Evolutionary conservation across 2,113 vertebrate genomes (phyloP), one percentile per base, ranked within the genome.

Genomic region (Pelmatolapia mariae): DNA sequence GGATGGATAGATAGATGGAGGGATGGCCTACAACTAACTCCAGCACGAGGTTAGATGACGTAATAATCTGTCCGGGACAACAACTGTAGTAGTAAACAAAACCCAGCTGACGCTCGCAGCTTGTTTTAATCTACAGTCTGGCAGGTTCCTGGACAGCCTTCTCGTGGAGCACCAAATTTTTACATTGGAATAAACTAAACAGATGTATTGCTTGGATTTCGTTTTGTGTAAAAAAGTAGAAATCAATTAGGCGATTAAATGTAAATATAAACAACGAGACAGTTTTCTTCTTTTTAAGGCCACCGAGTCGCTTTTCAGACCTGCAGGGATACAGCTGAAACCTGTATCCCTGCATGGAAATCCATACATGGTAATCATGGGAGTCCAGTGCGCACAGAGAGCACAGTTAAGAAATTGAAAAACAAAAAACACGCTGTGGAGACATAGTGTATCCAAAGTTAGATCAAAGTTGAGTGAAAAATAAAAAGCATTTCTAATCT

Each of bases 21-120:
- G 47, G 86, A 68, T 80, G 54, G 53, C 86, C 19, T 78, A 11
- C 19, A n/a, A 36, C 36, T 56, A 56, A 54, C 86, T 84, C 29
- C 53, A 66, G 54, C 12, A 4, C 24, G 11, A 26, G n/a, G 31
- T 16, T 26, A 9, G 59, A n/a, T 92, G 88, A 95, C 79, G 53
- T 91, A 89, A 89, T 81, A 88, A 91, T 89, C 90, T 81, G 63
- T 2, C 36, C 7, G 50, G 50, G 73, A 68, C 29, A 82, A 29
- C 86, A 89, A 90, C 82, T 89, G 91, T 79, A 79, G 57, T 94
- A 95, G 94, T 95, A 95, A 94, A 95, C 87, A 94, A 87, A 94
- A 29, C 29, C 8, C 91, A 86, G 78, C 79, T 89, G 89, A 80
- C 19, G 31, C 85, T 76, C 36, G 29, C 31, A n/a, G 50, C 10